Conservation (phyloP, 2,888 invertebrate species). For the Calliphora vomitoria region DNA sequence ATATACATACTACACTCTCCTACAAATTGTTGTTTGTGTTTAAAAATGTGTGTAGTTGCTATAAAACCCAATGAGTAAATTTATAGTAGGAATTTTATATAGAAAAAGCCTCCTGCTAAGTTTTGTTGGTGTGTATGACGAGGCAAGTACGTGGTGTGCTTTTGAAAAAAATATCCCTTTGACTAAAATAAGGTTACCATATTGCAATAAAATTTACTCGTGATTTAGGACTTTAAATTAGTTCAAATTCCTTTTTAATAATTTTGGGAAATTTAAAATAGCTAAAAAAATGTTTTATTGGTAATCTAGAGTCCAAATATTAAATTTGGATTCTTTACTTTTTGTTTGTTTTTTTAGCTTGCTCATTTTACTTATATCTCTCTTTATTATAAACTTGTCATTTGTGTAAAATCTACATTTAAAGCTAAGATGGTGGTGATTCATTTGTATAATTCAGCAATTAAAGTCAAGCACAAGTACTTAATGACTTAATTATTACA, state of each 20-base stretch:
- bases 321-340: too few relatives aligned
- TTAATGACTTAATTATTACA: background rate
- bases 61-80: conserved; percentile 31
- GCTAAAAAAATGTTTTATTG: background rate
- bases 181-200: background rate
- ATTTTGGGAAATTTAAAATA: too few relatives aligned
- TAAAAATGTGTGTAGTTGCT: conserved; percentile 9
- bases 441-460: background rate
- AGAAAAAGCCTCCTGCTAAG: conserved; percentile 18
- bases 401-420: background rate
- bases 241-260: background rate
- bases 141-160: background rate
- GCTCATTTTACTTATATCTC: background rate
- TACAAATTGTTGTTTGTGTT: conserved; percentile 2
- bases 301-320: too few relatives aligned
- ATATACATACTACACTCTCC: background rate
- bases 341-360: too few relatives aligned
- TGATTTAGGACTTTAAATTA: background rate
- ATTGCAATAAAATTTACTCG: background rate
- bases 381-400: background rate
- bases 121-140: background rate
- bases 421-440: background rate
- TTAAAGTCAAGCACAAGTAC: background rate
- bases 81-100: background rate
- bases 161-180: background rate